phyloP scores from a whole-genome alignment of 2,888 invertebrate genomes.

The Agriopis marginaria region DNA sequence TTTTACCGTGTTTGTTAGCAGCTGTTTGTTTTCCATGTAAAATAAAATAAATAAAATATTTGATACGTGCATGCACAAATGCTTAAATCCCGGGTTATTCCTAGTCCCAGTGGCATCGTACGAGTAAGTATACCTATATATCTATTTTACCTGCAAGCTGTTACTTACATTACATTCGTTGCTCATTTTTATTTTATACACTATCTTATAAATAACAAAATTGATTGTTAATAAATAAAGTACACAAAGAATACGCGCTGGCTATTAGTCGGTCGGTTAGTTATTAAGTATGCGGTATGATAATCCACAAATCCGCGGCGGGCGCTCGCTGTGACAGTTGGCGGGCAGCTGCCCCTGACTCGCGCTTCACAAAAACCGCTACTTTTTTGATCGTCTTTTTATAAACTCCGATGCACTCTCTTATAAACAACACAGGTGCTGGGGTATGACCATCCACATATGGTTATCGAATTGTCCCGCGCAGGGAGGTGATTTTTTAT shows the following conservation, averaged over 20 bases:
- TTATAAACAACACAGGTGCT: constrained; percentile 86
- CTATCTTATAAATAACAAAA: constrained; percentile 40
- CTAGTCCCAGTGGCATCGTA: not conserved
- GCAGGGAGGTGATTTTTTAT: constrained; percentile 72
- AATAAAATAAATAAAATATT: not conserved
- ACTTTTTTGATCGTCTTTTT: constrained; percentile 83
- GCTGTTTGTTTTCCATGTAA: too few relatives aligned
- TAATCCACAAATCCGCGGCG: constrained; percentile 78
- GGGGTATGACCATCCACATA: constrained; percentile 81
- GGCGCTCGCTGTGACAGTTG: constrained; percentile 76
- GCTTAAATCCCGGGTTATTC: not conserved
- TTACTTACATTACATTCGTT: constrained; percentile 13
- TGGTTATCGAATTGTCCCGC: constrained; percentile 77
- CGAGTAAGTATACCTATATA: not conserved
- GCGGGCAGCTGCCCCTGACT: constrained; percentile 79
- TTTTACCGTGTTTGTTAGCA: too few relatives aligned
- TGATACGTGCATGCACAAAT: not conserved
- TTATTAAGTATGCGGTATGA: constrained; percentile 69
- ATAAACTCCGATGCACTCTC: constrained; percentile 78
- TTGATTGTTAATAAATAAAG: constrained; percentile 45
- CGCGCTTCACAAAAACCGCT: constrained; percentile 83
- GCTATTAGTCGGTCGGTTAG: constrained; percentile 64
- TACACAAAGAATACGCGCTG: constrained; percentile 50
- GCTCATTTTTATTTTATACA: constrained; percentile 22
- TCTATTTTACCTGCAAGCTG: constrained; percentile 11